Evolutionary conservation across 2,797 vertebrate species (phyloP), one percentile per base, ranked within the genome.

Genomic region (Leucoraja ocellata): DNA sequence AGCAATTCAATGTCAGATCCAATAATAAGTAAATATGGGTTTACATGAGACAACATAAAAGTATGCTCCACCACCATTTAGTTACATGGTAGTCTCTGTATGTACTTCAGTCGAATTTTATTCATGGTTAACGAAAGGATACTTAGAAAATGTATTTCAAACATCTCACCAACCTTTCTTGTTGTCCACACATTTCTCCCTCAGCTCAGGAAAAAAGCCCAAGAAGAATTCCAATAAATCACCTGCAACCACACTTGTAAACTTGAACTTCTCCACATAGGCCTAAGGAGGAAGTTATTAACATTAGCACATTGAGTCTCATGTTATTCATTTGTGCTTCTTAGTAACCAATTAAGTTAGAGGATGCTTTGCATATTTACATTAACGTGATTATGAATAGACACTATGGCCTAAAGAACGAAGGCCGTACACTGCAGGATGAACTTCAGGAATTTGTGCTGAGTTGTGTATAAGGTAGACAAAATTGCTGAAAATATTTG

Each of bases 191-290:
- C 97, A 97, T 54, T 97, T 97, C 39, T 97, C 97, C 95, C 97
- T 97, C 94, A 99, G 96, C 94, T 98, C 97, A 0, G 98, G 98
- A 94, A 99, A 99, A 94, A 97, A 98, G 93, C 95, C 95, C 94
- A 99, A 96, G 96, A 98, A 99, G 94, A 97, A 98, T 94, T 98
- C 97, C 93, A 99, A 96, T 94, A 99, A 97, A 95, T 99, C 98
- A 95, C 98, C 97, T 94, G 98, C 97, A 79, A 98, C 97, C 16
- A 99, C 98, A 0, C 98, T 99, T 94, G 96, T 96, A 94, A 99
- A 99, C 94, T 98, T 97, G 94, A 98, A 99, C 95, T 98, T 97
- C 93, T 98, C 97, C 93, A 99, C 98, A 8, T 98, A 99, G 93
- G 98, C 98, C 98, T 99, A 96, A 68, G 61, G 68, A 65, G 28